Evolutionary conservation across 2,888 invertebrate species (phyloP), one percentile per base, ranked within the genome.

Genomic region (Agonopterix arenella): DNA sequence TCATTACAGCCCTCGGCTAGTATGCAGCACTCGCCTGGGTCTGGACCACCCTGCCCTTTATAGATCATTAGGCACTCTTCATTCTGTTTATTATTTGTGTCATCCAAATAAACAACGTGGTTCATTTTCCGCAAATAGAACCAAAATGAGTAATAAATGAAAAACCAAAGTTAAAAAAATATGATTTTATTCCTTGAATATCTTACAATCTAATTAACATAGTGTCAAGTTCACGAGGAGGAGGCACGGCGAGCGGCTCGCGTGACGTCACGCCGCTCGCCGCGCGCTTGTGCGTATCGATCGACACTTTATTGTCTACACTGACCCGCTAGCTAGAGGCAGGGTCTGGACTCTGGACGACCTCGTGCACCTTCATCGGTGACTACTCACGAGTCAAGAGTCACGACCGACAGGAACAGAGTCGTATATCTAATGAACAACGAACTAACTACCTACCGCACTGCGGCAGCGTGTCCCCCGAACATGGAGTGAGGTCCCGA

Each of bases 111-210:
- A 16, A 16, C 16, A 16, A 1, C 2, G 16, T 16, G 16, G 16
- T 16, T 16, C 16, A 16, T 16, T 16, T 16, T 16, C 2, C 16
- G 2, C 28, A 28, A 28, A 4, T 1, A 28, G 28, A 28, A 28
- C 5, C 28, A 28, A 28, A 28, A 4, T 9, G n/a, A 1, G 10
- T 5, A n/a, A 40, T 40, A 11, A 43, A 43, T 43, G n/a, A 43
- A 43, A 11, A 43, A 43, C 4, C 13, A 43, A 11, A 1, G 11
- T 43, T 43, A 11, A 1, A 43, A 46, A 80, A 79, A 80, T 80
- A 80, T 71, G 73, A 73, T 73, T 77, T 80, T 79, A 79, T 77
- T 80, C 68, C 68, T 73, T 70, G 58, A 62, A 66, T 52, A 61
- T 52, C 36, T 45, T 44, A 16, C 8, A 28, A 36, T 28, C 45